Evolutionary conservation across 2,113 vertebrate species (phyloP), one percentile per base, ranked within the genome.

Genomic region (Corapipo altera): DNA sequence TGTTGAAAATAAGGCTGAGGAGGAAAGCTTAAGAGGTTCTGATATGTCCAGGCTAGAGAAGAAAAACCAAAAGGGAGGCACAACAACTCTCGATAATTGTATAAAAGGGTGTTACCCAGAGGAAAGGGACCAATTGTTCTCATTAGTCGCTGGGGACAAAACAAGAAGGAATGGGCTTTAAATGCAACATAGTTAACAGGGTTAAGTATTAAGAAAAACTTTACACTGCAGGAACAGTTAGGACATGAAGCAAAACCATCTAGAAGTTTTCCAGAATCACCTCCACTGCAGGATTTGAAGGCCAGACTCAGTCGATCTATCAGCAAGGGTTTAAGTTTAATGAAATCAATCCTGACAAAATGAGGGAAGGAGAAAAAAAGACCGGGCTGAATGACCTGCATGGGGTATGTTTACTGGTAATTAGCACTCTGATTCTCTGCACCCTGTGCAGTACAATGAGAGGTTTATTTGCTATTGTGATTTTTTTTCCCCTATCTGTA

Each of bases 81-180:
- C 95, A 96, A 82, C 69, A 94, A 92, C 65, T 94, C 80, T 91
- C 15, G 3, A 83, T 94, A 96, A 85, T 59, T 83, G 54, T 82
- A 91, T 93, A 88, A 97, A 97, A n/a, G 64, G 61, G 49, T 70
- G 89, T 96, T 96, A 94, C 72, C 76, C 92, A 90, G 89, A 87
- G 16, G 61, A 95, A 48, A 74, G 55, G 71, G 86, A 94, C 59
- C 90, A 93, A 90, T 96, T 95, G 86, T 93, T 95, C 86, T 97
- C 74, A 91, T 97, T 96, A 94, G 94, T 94, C 94, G 96, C 14
- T 9, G 69, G 75, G 75, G 89, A 90, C 86, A 97, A 97, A 97
- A 93, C 64, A 96, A 95, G 88, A 95, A 92, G 21, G 57, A 95
- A 95, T 82, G 57, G 73, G 91, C 77, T 94, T 89, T 16, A 41